These are phyloP conservation scores for Ovis canadensis DNA, from an alignment of 2,113 vertebrate genomes.

Conservation along the genomic window DNA sequence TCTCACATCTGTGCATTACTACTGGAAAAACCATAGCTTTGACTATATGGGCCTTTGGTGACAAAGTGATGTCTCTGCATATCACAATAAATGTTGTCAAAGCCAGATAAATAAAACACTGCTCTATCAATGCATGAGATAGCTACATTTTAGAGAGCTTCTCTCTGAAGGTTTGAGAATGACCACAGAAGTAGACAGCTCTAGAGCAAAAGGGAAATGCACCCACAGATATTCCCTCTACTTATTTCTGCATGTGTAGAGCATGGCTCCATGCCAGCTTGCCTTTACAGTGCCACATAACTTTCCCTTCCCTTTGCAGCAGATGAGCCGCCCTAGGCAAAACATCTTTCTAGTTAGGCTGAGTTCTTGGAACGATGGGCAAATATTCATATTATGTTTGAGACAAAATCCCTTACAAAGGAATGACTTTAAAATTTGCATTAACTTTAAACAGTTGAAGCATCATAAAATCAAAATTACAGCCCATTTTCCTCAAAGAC, in stretches of 20 bases:
- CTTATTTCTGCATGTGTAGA: background rate
- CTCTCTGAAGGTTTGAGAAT: background rate
- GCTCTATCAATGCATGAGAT: background rate
- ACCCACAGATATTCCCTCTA: background rate
- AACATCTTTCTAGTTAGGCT: background rate
- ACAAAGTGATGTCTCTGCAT: background rate
- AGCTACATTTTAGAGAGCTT: background rate
- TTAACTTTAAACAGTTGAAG: constrained; percentile 1
- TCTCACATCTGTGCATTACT: background rate
- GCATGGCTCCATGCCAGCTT: background rate
- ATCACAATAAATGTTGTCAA: background rate
- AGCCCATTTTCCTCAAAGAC: constrained; percentile 20
- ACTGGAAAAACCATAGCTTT: background rate
- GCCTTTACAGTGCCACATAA: background rate
- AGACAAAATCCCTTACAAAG: constrained; percentile 11
- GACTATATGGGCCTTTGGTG: background rate
- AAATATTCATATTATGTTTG: background rate
- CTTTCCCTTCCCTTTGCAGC: background rate
- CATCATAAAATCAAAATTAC: background rate
- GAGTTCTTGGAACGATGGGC: background rate
- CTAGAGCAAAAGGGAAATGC: background rate
- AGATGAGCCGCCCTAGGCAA: background rate
- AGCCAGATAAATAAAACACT: background rate
- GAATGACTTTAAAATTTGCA: background rate
- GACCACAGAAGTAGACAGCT: background rate